Evolutionary conservation across 1,140 invertebrate genomes (phyloP).

Genomic region (Ceratoteleas bidentatus): DNA sequence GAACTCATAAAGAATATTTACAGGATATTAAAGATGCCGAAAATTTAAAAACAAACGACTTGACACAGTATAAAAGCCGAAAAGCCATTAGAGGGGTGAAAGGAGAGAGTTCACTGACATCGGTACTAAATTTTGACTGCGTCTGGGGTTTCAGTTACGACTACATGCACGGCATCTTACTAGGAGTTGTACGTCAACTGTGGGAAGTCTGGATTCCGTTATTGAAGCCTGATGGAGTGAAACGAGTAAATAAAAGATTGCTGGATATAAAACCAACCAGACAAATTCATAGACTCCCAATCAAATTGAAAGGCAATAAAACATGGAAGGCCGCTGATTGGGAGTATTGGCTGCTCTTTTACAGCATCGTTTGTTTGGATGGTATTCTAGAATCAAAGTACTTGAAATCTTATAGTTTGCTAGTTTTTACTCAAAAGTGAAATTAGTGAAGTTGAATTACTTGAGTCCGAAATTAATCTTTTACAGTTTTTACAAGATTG

Average conservation of each 20-base stretch:
- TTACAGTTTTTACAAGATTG: slow-evolving; percentile 56
- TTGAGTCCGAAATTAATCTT: slow-evolving; percentile 51
- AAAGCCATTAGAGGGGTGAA: neutral
- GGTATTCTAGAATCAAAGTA: slow-evolving; percentile 38
- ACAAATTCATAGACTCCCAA: slow-evolving; percentile 19
- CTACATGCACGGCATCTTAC: slow-evolving; percentile 23
- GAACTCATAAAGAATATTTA: slow-evolving; percentile 5
- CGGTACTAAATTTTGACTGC: slow-evolving; percentile 5
- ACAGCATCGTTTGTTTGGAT: slow-evolving; percentile 51
- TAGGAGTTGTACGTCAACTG: slow-evolving; percentile 10
- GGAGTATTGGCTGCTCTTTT: slow-evolving; percentile 58
- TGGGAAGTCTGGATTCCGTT: slow-evolving; percentile 16
- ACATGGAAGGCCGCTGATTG: slow-evolving; percentile 40
- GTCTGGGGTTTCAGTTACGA: slow-evolving; percentile 25
- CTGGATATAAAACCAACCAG: slow-evolving; percentile 3
- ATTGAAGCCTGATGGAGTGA: neutral
- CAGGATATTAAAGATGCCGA: slow-evolving; percentile 15
- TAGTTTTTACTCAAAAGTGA: slow-evolving; percentile 35
- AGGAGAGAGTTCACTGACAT: neutral
- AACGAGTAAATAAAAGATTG: slow-evolving; percentile 8
- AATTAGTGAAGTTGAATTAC: slow-evolving; percentile 45
- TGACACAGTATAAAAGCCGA: no score
- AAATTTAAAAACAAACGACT: neutral
- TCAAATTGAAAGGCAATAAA: neutral
- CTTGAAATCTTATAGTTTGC: slow-evolving; percentile 48